A percentile compares a stretch with the other conserved stretches of the same genome.
phyloP scores from a whole-genome alignment of 2,888 invertebrate species.

The Drosophila aldrichi region DNA sequence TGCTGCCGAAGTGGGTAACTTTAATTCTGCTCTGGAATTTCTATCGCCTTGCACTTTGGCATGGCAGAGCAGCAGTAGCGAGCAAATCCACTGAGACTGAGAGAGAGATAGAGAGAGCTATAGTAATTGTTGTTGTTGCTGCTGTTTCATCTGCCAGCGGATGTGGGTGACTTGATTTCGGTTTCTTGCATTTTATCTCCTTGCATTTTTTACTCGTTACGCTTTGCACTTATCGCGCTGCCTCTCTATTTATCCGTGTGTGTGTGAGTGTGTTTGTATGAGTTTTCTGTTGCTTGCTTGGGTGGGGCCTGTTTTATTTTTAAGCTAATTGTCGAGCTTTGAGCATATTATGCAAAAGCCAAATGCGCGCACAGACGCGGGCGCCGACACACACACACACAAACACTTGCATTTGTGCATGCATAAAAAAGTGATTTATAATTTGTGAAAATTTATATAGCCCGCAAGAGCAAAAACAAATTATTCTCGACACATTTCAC shows the following conservation, averaged over 20 bases:
- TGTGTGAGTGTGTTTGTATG: background rate
- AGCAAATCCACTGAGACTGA: too few relatives aligned
- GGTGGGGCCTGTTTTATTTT: conserved; percentile 62
- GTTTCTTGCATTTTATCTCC: conserved; percentile 50
- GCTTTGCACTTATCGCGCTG: conserved; percentile 41
- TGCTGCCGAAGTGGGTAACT: background rate
- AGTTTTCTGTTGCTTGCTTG: conserved; percentile 27
- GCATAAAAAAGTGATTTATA: conserved; percentile 61
- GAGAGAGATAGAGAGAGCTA: conserved; percentile 1
- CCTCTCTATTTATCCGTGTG: conserved; percentile 4
- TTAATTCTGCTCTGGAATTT: background rate
- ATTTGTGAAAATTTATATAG: conserved; percentile 63
- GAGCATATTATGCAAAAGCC: conserved; percentile 52
- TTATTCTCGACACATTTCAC: conserved; percentile 66
- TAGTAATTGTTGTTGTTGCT: background rate
- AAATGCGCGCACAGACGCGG: conserved; percentile 4
- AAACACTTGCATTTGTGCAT: conserved; percentile 1
- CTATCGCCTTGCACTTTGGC: conserved; percentile 1
- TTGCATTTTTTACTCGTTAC: conserved; percentile 68
- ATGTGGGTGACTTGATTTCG: conserved; percentile 58
- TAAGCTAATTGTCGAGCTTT: conserved; percentile 65
- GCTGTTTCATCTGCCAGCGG: conserved; percentile 18
- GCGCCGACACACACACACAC: background rate
- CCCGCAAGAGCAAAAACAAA: conserved; percentile 9
- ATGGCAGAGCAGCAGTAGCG: background rate